Evolutionary conservation across 2,888 invertebrate species (phyloP), one percentile per base, ranked within the genome.

Genomic region (Parnassius smintheus): DNA sequence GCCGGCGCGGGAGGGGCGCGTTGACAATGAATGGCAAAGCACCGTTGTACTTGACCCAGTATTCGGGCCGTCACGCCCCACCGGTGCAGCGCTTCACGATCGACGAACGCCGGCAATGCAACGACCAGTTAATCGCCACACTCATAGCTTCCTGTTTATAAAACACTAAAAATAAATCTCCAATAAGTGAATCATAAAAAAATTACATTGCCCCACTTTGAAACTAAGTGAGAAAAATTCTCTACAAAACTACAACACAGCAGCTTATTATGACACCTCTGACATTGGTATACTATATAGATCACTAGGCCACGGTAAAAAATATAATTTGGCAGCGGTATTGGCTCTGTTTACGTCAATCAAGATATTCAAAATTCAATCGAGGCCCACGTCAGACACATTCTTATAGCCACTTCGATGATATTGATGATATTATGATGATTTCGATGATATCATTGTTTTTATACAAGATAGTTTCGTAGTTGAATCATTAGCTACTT

Each of bases 1-100:
- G 82, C 77, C 82, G 82, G 75, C 77, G 81, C 80, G 83, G 82
- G 80, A 66, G 65, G 70, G 68, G 73, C 64, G 73, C 70, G 81
- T 77, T 86, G 91, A 88, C 91, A 90, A 90, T 90, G 91, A 90
- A 90, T 88, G 88, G 88, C 90, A 86, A 86, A 89, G 87, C 91
- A 86, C 84, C 88, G 88, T 83, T 89, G 91, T 90, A 88, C 91
- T 91, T 91, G 91, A 91, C 91, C 91, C 79, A 91, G 88, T 86
- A 88, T 85, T 80, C 76, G 75, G 79, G 74, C 78, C 86, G 89
- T 81, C 85, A 82, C 82, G 81, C 76, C 75, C 80, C 81, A 76
- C 78, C 77, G 82, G 70, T 66, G 69, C 72, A 69, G 65, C 70
- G 70, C 49, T 49, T 49, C 49, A 49, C 49, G 49, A 60, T 57